Evolutionary conservation across 2,888 invertebrate genomes (phyloP), one percentile per base, ranked within the genome.

Genomic region (Ormia ochracea): DNA sequence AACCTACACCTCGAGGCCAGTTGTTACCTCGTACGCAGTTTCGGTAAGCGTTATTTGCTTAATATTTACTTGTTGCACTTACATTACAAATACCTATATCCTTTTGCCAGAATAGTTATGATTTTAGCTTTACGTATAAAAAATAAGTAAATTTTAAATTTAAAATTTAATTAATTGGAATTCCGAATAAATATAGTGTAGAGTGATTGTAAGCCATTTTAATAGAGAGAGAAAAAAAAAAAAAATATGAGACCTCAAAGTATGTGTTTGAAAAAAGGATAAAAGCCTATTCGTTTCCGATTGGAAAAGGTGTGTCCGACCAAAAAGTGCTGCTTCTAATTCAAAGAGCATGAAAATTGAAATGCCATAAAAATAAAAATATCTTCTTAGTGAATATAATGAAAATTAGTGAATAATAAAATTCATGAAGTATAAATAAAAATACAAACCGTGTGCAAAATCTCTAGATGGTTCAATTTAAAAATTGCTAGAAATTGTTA

Each of bases 1-100:
- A 91, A 94, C 95, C 84, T 94, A 94, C 89, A 92, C 94, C 90
- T 84, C 87, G 76, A 91, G 95, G 91, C 94, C 93, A 80, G 91
- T 92, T 83, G 90, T 92, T 82, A 92, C 93, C 85, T 93, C 94
- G 88, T 94, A 94, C 91, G 93, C 93, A 90, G 92, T 94, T 90
- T 94, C 96, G 94, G 95, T 96, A 92, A 93, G 95, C 93, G 75
- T 68, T 81, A n/a, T n/a, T n/a, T n/a, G n/a, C n/a, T 56, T 19
- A 12, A n/a, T 5, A 21, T 66, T 63, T 36, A 45, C 17, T 63
- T 69, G n/a, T 43, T 54, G 10, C 5, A 14, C 36, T 58, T 69
- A 41, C 21, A 66, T 3, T 33, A 33, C 31, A 43, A 43, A 26
- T 6, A n/a, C n/a, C n/a, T n/a, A n/a, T 41, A 41, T 54, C 56